Percentiles rank a stretch among this genome's conserved stretches.
These are phyloP conservation scores for Amblyjoppa proteus DNA, from an alignment of 2,888 invertebrate genomes.

Conservation along the genomic window DNA sequence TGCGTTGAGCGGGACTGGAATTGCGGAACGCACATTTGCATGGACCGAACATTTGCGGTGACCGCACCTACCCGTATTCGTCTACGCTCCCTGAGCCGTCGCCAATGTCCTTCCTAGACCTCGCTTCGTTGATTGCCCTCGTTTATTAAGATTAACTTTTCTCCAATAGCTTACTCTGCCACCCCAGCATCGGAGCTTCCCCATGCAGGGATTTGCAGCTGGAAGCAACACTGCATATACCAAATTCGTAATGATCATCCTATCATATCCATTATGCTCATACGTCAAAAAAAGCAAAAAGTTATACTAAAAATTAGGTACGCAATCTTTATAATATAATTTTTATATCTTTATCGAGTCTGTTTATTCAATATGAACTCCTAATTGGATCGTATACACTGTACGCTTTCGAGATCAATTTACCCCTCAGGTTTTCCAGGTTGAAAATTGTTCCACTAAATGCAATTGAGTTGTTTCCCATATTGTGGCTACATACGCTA, in stretches of 20 bases:
- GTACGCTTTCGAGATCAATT: not conserved
- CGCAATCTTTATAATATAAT: not conserved
- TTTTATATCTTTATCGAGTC: not conserved
- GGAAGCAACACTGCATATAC: not conserved
- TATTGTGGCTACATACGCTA: not conserved
- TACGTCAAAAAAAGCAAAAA: not conserved
- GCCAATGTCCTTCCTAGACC: constrained; percentile 67
- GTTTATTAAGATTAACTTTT: constrained; percentile 85
- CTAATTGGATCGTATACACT: constrained; percentile 6
- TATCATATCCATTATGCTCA: not conserved
- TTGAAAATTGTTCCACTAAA: not conserved
- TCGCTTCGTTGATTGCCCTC: constrained; percentile 82
- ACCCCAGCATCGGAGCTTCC: constrained; percentile 47
- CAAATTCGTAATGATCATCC: not conserved
- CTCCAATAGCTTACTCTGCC: constrained; percentile 75
- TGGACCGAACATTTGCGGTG: constrained; percentile 83
- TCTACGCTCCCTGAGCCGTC: constrained; percentile 56
- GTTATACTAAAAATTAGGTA: not conserved
- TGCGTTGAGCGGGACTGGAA: constrained; percentile 54
- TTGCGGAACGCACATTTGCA: constrained; percentile 81
- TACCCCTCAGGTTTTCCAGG: not conserved
- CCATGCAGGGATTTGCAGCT: constrained; percentile 46
- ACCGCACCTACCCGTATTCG: constrained; percentile 50
- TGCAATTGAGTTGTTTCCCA: not conserved
- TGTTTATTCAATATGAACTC: not conserved